Base-by-base conservation (phyloP, 2,797 vertebrate genomes). In the Lepilemur septentrionalis region DNA sequence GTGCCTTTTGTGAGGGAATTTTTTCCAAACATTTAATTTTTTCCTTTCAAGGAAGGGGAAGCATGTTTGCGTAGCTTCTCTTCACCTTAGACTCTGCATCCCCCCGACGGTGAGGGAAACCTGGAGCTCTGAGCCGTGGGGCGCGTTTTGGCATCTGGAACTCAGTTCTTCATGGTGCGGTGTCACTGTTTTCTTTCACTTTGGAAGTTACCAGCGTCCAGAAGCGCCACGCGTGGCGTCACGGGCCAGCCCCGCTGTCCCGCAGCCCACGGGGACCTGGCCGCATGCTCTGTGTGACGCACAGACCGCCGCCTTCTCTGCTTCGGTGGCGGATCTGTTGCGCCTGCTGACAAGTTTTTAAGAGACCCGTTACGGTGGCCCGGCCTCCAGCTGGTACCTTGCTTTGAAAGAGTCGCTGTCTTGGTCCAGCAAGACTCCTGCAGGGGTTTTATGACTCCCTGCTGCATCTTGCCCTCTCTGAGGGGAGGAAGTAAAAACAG, bases 221-320 rank as follows among this genome's bases (percentile, higher is more conserved):
- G 43, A 28, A 83, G 38, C 38, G 38, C 38, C 38, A 38, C 38
- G 38, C 38, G 38, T 38, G 38, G 38, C 38, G 4, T 38, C 38
- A 38, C 5, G 2, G 57, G 59, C 38, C 48, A 13, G 38, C 72
- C 78, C 30, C 28, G 2, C 61, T 55, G 38, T 57, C 43, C 75
- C 25, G 7, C 5, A 0, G 8, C 20, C n/a, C 8, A 0, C 35
- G 73, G 67, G 70, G 55, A 15, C 25, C 3, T 14, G 4, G 43
- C 67, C 48, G 9, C 1, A 28, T 0, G 0, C 79, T 18, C 38
- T 43, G 46, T 22, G 4, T 5, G 0, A 2, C 6, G 1, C 0
- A 2, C 28, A 20, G n/a, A 41, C 30, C 2, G 20, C 83, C 17
- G 28, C 38, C 61, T 28, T 55, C 43, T 78, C 52, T 38, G 38